phyloP scores from a whole-genome alignment of 2,888 invertebrate genomes.

The Patella ulyssiponensis region DNA sequence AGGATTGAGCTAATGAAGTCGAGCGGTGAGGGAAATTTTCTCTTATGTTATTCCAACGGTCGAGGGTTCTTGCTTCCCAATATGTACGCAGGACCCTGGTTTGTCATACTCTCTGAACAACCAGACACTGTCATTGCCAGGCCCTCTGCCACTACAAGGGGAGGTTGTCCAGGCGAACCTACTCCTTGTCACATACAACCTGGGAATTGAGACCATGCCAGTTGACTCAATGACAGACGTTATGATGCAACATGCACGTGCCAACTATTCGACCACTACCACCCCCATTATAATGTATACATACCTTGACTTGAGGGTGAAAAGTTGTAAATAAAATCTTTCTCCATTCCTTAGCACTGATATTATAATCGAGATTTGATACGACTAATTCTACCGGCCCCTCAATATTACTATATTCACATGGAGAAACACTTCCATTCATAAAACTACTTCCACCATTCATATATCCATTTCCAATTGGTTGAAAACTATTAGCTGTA shows the following conservation, averaged over 20 bases:
- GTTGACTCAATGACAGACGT: too few species aligned
- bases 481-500: constrained; percentile 21
- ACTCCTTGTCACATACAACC: too few species aligned
- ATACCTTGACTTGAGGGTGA: constrained; percentile 79
- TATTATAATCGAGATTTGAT: constrained; percentile 81
- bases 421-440: constrained; percentile 19
- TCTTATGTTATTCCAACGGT: not conserved
- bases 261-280: too few species aligned
- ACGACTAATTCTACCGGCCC: constrained; percentile 72
- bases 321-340: constrained; percentile 78
- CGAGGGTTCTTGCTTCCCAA: too few species aligned
- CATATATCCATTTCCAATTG: not conserved
- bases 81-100: not conserved
- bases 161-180: too few species aligned
- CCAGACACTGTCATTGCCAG: too few species aligned
- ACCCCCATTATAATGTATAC: constrained; percentile 27
- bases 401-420: constrained; percentile 8
- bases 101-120: not conserved
- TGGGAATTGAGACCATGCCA: too few species aligned
- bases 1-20: too few species aligned
- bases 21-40: too few species aligned
- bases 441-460: not conserved
- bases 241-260: too few species aligned
- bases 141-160: not conserved
- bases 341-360: constrained; percentile 80